Evolutionary conservation across 1,140 invertebrate genomes (phyloP).

Genomic region (Gonioctena quinquepunctata): DNA sequence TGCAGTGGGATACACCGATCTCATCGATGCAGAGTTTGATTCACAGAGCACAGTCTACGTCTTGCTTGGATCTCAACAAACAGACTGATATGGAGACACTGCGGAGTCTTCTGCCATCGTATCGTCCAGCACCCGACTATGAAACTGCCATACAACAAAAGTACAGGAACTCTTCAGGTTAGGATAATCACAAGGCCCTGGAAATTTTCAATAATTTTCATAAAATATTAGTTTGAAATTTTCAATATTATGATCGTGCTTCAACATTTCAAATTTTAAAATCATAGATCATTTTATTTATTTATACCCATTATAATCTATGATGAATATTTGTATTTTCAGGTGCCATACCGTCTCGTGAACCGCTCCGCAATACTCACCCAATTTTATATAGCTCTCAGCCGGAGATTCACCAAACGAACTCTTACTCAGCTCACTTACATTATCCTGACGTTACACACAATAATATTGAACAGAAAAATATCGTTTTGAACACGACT

Average conservation of each 20-base stretch:
- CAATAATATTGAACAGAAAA: slow-evolving; percentile 57
- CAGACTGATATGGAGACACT: slow-evolving; percentile 59
- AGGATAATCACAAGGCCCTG: too few species aligned
- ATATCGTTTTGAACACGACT: slow-evolving; percentile 36
- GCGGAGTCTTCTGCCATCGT: slow-evolving; percentile 80
- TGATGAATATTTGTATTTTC: too few species aligned
- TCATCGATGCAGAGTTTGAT: slow-evolving; percentile 40
- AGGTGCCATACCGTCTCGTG: slow-evolving; percentile 44
- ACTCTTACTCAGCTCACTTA: slow-evolving; percentile 47
- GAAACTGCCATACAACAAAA: slow-evolving; percentile 89
- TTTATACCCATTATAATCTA: too few species aligned
- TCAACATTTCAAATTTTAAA: too few species aligned
- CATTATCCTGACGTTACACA: slow-evolving; percentile 67
- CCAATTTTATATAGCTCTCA: slow-evolving; percentile 64
- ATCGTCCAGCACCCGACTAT: slow-evolving; percentile 91
- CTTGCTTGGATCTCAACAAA: slow-evolving; percentile 69
- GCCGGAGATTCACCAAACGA: slow-evolving; percentile 64
- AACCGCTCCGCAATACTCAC: slow-evolving; percentile 45
- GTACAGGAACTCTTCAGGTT: slow-evolving; percentile 61
- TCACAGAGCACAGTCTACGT: slow-evolving; percentile 69
- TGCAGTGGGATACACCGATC: slow-evolving; percentile 38
- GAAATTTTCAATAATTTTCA: too few species aligned
- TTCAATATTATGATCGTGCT: too few species aligned
- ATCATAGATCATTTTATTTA: too few species aligned
- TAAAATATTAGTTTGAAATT: too few species aligned